These are phyloP conservation scores for Heterodera filipjevi DNA, from an alignment of 2,888 invertebrate genomes.

Conservation along the genomic window DNA sequence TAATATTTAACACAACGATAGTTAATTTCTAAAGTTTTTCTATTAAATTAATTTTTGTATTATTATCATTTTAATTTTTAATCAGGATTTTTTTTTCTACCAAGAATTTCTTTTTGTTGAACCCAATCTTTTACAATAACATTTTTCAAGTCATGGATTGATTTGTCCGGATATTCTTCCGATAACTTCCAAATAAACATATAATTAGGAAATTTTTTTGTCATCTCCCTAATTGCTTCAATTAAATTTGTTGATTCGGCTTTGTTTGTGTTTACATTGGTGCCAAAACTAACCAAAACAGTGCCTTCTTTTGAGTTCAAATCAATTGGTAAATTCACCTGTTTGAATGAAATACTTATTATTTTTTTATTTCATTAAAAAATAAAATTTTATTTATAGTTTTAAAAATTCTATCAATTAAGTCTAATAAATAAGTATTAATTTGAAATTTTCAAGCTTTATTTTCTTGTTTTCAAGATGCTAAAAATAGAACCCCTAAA, in stretches of 20 bases:
- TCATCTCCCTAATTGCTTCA: not conserved
- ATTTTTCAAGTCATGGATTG: not conserved
- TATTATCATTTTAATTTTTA: not conserved
- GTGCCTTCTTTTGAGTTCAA: conserved; percentile 2
- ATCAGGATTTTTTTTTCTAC: not conserved
- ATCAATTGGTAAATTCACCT: not conserved
- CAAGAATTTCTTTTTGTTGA: not conserved
- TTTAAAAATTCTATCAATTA: no score
- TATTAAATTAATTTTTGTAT: no score
- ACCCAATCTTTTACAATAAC: not conserved
- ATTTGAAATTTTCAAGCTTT: no score
- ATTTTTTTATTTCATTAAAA: no score
- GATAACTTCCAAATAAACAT: not conserved
- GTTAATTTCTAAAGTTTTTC: no score
- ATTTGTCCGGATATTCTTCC: not conserved
- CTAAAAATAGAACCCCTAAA: no score
- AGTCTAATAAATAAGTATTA: no score
- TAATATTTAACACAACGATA: no score
- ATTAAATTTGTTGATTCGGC: not conserved
- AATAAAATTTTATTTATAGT: no score
- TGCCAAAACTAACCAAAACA: conserved; percentile 17
- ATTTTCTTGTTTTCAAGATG: no score
- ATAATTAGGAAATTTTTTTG: not conserved
- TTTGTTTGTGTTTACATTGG: not conserved
- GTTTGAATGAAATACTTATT: no score